Conservation (phyloP, 2,888 invertebrate species). For the Hirtodrosophila duncani region DNA sequence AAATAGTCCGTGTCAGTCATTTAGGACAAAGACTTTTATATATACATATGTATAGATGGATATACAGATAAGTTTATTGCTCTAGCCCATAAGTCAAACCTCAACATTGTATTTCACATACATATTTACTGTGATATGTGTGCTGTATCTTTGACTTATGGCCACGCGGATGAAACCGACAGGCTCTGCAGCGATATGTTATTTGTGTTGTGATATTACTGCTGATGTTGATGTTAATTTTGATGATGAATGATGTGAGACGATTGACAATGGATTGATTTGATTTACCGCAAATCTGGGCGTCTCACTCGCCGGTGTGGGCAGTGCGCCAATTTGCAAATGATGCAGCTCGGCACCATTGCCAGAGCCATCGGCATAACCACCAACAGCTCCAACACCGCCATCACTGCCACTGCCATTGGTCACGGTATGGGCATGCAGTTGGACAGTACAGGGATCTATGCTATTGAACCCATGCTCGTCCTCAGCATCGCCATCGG, state of each 20-base stretch:
- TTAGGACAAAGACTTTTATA: too few relatives aligned
- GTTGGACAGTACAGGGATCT: conserved; percentile 32
- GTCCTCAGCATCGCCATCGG: conserved; percentile 73
- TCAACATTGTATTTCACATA: too few relatives aligned
- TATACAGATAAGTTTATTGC: too few relatives aligned
- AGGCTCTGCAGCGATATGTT: too few relatives aligned
- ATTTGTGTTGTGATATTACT: conserved; percentile 2
- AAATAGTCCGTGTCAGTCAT: too few relatives aligned
- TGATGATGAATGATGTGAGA: conserved; percentile 18
- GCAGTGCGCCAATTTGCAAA: conserved; percentile 78
- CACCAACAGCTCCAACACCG: conserved; percentile 27
- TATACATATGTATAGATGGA: too few relatives aligned
- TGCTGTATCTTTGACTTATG: conserved; percentile 1
- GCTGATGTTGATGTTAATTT: neutral
- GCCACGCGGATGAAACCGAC: conserved; percentile 1
- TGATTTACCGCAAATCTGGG: conserved; percentile 79
- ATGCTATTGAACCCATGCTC: conserved; percentile 62
- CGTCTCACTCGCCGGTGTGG: conserved; percentile 79
- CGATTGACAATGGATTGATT: conserved; percentile 53
- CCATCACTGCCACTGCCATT: conserved; percentile 25
- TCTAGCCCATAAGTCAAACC: too few relatives aligned
- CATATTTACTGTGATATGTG: conserved; percentile 6
- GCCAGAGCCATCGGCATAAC: conserved; percentile 47
- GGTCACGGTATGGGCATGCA: conserved; percentile 21
- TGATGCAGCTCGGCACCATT: conserved; percentile 76